Evolutionary conservation across 2,113 vertebrate species (phyloP), one percentile per base, ranked within the genome.

Genomic region (Montifringilla adamsi): DNA sequence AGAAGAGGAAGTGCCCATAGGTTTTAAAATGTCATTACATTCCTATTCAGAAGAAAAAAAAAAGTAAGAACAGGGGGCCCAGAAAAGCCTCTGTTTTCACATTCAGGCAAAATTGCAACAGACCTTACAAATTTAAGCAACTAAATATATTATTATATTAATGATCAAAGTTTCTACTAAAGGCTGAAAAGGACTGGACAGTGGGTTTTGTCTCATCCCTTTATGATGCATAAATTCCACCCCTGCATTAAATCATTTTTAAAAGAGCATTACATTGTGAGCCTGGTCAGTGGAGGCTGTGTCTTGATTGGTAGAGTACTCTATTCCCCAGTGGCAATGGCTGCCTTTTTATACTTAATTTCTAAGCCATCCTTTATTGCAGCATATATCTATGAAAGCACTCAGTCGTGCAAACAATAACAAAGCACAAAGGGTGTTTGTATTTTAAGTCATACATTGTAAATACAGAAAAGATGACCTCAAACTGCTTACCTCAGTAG

Each of bases 271-370:
- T 93, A 79, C n/a, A 84, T 78, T 94, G 83, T 95, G 66, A 96
- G 75, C 9, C 21, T 90, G 46, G 63, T 84, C 87, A 93, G 37
- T 49, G 47, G 43, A 96, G 44, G 55, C 74, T 60, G 30, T 50
- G 24, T 75, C 78, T 43, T 83, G 55, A 75, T 46, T 52, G 64
- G 92, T 43, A 92, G 89, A 92, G 88, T 58, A 96, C 66, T 83
- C 37, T 85, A 68, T 96, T 97, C 94, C 96, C 96, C 95, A 84
- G 82, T 97, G 96, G 96, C 97, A 93, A 87, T 94, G 74, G 63
- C 63, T 94, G 84, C n/a, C 59, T 96, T 95, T 96, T 94, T 69
- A 92, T n/a, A 47, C 75, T 28, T n/a, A 60, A 97, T 90, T 96
- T 95, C 93, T 93, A 94, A 95, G 84, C 52, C 83, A 47, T 80